phyloP scores from a whole-genome alignment of 1,140 invertebrate species.

The Rhysida immarginata region DNA sequence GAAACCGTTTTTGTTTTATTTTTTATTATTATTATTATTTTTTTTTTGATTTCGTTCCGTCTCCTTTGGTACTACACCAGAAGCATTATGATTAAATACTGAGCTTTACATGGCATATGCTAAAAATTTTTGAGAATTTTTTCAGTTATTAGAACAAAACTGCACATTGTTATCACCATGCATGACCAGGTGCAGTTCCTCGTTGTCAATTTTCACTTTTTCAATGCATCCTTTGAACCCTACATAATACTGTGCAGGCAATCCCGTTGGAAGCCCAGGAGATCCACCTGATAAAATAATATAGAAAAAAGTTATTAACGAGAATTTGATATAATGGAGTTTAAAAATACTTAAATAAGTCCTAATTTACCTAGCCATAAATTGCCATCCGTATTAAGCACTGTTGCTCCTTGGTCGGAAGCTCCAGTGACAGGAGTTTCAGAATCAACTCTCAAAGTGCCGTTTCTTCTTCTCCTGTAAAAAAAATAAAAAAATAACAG shows the following conservation, averaged over 20 bases:
- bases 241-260: constrained; percentile 38
- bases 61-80: too few species aligned
- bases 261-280: constrained; percentile 40
- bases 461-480: constrained; percentile 46
- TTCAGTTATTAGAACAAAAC: constrained; percentile 15
- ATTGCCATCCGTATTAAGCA: constrained; percentile 54
- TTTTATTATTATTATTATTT: too few species aligned
- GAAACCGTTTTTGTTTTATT: too few species aligned
- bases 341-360: neutral
- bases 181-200: constrained; percentile 21
- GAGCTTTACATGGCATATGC: too few species aligned
- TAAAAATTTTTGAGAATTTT: too few species aligned
- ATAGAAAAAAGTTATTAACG: neutral
- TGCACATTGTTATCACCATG: constrained; percentile 18
- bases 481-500: constrained; percentile 1
- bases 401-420: constrained; percentile 44
- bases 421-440: constrained; percentile 41
- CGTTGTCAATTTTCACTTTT: constrained; percentile 36
- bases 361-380: constrained; percentile 51
- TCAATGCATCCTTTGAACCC: constrained; percentile 47
- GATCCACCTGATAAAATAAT: constrained; percentile 29
- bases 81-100: too few species aligned
- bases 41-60: too few species aligned
- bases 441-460: constrained; percentile 50
- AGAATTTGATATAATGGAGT: neutral